Evolutionary conservation across 2,797 vertebrate species (phyloP), one percentile per base, ranked within the genome.

Genomic region (Gymnothorax javanicus): DNA sequence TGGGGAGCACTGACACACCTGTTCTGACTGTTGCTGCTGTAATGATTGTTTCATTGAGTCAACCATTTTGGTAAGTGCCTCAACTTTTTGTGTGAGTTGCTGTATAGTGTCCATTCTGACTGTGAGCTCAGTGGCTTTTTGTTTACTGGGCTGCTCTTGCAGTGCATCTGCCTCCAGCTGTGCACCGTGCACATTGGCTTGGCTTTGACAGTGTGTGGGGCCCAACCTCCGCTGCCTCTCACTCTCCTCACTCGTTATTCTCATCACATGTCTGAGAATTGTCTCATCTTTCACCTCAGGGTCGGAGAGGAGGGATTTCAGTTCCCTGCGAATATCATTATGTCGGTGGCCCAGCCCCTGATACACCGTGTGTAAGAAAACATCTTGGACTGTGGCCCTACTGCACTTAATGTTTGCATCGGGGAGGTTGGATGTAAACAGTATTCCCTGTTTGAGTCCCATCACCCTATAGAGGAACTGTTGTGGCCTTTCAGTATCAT

Each of bases 291-390:
- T 73, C 5, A 87, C 84, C 2, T 81, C 83, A 11, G 82, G 20
- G 83, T 87, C 56, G 50, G 75, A 50, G 13, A 89, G 75, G 5
- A 89, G 23, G 1, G 87, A 57, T 62, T 87, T 90, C 2, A 90
- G 58, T n/a, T 89, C 89, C 25, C 88, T 75, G 57, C 25, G 84
- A 15, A n/a, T n/a, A n/a, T n/a, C n/a, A n/a, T n/a, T 60, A 58
- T 86, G 82, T 84, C 84, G 58, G 71, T 23, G 13, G 83, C 84
- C n/a, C n/a, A 91, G 59, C 1, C 90, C 90, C 20, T 90, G 88
- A 23, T 89, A 91, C 0, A 91, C 67, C 0, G 89, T 88, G 20
- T 88, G 88, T 0, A 89, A 83, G 15, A 91, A 91, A 20, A 90
- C 54, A 6, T 88, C 84, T 86, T 86, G 67, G 15, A 84, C 86